Conservation (phyloP, 2,888 invertebrate species). For the Chaetoderma sp. region DNA sequence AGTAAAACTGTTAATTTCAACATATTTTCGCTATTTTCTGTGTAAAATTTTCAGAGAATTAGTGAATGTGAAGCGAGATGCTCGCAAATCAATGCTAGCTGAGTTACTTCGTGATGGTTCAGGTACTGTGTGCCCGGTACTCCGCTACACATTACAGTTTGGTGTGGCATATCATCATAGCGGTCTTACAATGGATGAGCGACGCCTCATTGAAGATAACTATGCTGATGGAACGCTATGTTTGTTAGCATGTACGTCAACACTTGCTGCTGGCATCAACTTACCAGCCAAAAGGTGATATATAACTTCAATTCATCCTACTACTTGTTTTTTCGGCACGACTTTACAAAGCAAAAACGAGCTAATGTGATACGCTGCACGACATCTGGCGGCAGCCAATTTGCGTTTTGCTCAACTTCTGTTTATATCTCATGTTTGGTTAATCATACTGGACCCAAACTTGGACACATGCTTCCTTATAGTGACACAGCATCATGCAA, state of each 20-base stretch:
- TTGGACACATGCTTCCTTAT: no score
- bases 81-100: slow-evolving; percentile 74
- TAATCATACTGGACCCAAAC: no score
- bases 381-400: neutral
- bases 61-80: slow-evolving; percentile 71
- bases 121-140: slow-evolving; percentile 76
- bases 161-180: slow-evolving; percentile 94
- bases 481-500: no score
- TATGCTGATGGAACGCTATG: slow-evolving; percentile 86
- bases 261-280: slow-evolving; percentile 97
- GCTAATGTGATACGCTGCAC: no score
- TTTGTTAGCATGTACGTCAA: slow-evolving; percentile 94
- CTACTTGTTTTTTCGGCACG: neutral
- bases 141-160: slow-evolving; percentile 78
- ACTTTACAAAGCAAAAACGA: neutral
- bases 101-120: slow-evolving; percentile 78
- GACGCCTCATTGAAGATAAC: slow-evolving; percentile 81
- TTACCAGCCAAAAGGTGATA: slow-evolving; percentile 84
- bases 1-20: no score
- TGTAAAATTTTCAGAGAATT: no score
- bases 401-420: no score
- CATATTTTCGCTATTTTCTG: no score
- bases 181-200: slow-evolving; percentile 87
- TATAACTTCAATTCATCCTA: neutral
- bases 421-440: no score